phyloP scores from a whole-genome alignment of 1,140 invertebrate species.

The Lethrus apterus region DNA sequence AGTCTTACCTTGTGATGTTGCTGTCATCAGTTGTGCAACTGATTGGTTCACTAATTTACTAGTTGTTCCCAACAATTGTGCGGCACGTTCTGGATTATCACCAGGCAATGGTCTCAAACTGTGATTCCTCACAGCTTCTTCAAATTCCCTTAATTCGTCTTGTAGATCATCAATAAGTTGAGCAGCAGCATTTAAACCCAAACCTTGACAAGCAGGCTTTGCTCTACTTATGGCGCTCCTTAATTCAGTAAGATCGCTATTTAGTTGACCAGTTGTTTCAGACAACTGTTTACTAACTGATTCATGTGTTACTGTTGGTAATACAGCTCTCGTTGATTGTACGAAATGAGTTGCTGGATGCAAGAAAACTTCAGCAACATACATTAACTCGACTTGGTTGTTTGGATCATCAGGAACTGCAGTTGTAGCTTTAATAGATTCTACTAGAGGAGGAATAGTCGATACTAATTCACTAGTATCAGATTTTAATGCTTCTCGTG shows the following conservation, averaged over 20 bases:
- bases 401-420: slow-evolving; percentile 64
- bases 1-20: slow-evolving; percentile 18
- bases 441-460: slow-evolving; percentile 73
- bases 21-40: slow-evolving; percentile 12
- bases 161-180: slow-evolving; percentile 74
- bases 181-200: slow-evolving; percentile 76
- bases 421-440: slow-evolving; percentile 69
- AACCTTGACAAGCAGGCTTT: slow-evolving; percentile 78
- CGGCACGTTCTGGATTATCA: slow-evolving; percentile 73
- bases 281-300: slow-evolving; percentile 47
- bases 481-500: slow-evolving; percentile 61
- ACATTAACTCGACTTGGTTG: slow-evolving; percentile 76
- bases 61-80: slow-evolving; percentile 61
- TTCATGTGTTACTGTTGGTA: slow-evolving; percentile 81
- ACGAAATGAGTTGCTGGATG: slow-evolving; percentile 54
- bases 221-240: slow-evolving; percentile 71
- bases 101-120: slow-evolving; percentile 75
- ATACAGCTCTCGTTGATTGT: slow-evolving; percentile 68
- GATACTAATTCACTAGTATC: slow-evolving; percentile 73
- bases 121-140: slow-evolving; percentile 61
- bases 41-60: slow-evolving; percentile 57
- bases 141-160: slow-evolving; percentile 74
- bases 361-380: slow-evolving; percentile 79
- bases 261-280: slow-evolving; percentile 67
- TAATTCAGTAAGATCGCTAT: slow-evolving; percentile 69